A percentile compares a stretch with the other conserved stretches of the same genome.
Evolutionary conservation across 2,113 vertebrate genomes (phyloP).

Genomic region (Trematomus loennbergii): DNA sequence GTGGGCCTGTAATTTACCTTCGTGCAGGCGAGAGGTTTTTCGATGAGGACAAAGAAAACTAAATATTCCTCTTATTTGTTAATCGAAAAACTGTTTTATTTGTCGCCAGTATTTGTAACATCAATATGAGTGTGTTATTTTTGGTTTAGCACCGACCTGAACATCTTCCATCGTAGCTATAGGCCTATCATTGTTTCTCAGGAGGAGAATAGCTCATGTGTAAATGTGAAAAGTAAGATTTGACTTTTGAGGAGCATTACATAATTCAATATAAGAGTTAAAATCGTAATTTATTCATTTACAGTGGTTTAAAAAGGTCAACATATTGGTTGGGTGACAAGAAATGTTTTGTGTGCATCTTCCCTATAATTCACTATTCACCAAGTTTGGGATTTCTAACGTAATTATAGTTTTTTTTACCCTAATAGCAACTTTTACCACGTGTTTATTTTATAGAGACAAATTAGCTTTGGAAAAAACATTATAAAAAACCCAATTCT

Average conservation of each 20-base stretch:
- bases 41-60: background rate
- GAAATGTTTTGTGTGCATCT: background rate
- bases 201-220: too few species aligned
- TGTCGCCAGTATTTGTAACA: background rate
- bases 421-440: background rate
- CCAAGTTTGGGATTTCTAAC: too few species aligned
- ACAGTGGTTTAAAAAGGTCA: too few species aligned
- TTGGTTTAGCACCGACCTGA: background rate
- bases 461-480: too few species aligned
- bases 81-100: background rate
- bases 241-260: background rate
- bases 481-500: background rate
- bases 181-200: too few species aligned
- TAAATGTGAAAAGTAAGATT: background rate
- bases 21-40: background rate
- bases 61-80: background rate
- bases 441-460: background rate
- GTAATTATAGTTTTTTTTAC: too few species aligned
- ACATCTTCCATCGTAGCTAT: background rate
- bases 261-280: background rate
- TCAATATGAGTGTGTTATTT: background rate
- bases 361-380: background rate
- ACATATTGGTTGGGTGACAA: too few species aligned
- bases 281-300: background rate
- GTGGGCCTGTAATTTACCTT: conserved; percentile 12